Evolutionary conservation across 2,797 vertebrate genomes (phyloP).

Genomic region (Threskiornis aethiopicus): DNA sequence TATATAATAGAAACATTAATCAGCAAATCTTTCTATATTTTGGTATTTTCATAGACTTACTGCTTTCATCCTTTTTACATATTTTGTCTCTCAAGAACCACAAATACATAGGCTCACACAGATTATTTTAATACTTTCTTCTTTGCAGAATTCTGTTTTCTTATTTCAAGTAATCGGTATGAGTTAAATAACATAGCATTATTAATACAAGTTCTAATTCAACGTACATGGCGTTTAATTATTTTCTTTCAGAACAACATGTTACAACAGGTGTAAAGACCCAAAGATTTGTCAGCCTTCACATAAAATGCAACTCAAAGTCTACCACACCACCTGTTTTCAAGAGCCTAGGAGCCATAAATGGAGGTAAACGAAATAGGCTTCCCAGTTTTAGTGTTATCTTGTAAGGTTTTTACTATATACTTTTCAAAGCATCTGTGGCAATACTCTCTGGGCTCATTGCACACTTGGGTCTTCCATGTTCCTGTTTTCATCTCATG

Average conservation of each 20-base stretch:
- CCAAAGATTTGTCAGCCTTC: background rate
- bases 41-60: background rate
- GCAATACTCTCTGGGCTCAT: background rate
- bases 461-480: rapidly evolving
- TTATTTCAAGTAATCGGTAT: background rate
- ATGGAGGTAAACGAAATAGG: background rate
- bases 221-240: background rate
- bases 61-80: background rate
- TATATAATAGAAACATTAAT: background rate
- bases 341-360: background rate
- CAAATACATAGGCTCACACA: background rate
- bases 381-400: background rate
- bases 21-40: background rate
- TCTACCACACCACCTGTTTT: background rate
- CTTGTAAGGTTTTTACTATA: background rate
- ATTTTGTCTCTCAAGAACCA: background rate
- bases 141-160: background rate
- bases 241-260: background rate
- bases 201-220: background rate
- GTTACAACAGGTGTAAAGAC: background rate
- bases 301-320: background rate
- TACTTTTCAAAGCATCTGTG: background rate
- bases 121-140: background rate
- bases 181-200: background rate
- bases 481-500: background rate